Base-by-base conservation (phyloP, 1,140 invertebrate species). In the Zaprionus camerounensis region DNA sequence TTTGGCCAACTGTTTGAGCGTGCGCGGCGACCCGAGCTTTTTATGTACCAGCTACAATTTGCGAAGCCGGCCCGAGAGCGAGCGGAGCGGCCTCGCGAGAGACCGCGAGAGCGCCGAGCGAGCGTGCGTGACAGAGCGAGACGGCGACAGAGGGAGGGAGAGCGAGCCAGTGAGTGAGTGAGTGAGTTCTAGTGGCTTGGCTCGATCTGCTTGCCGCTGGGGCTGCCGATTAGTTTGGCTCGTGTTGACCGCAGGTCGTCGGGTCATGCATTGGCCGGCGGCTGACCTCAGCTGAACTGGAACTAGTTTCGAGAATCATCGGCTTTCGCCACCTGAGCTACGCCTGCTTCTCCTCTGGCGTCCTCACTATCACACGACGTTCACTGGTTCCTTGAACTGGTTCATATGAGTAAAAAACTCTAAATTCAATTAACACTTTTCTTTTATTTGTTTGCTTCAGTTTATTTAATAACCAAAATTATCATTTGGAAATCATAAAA, bases 11-110 rank as follows among this genome's bases (percentile, higher is more conserved):
- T 92, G 91, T 81, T 80, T 84, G 72, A 82, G 86, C 80, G 91
- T 90, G 82, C 80, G 82, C 73, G 62, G 53, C 56, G 86, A 73
- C 72, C 64, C 56, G 71, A 88, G 91, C 91, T 92, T 92, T 92
- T 92, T 92, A 92, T 92, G 81, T 91, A 63, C 69, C 85, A 53
- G 68, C 84, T 85, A 84, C 71, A 88, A 90, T 70, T 77, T 76
- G 68, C 46, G 46, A 3, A 5, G 46, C 9, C 20, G 9, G 20
- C 46, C 5, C 15, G 20, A 44, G 41, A 46, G 36, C 46, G 28
- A 59, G 77, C 51, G 80, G 57, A 65, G 63, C 20, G n/a, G n/a
- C 28, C 20, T 17, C 24, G 51, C 56, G 65, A 66, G 65, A 44
- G 31, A 46, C 12, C 24, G 59, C 26, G 57, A 72, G 57, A 53